These are phyloP conservation scores for Malurus splendens DNA, from an alignment of 2,797 vertebrate genomes.

Conservation along the genomic window DNA sequence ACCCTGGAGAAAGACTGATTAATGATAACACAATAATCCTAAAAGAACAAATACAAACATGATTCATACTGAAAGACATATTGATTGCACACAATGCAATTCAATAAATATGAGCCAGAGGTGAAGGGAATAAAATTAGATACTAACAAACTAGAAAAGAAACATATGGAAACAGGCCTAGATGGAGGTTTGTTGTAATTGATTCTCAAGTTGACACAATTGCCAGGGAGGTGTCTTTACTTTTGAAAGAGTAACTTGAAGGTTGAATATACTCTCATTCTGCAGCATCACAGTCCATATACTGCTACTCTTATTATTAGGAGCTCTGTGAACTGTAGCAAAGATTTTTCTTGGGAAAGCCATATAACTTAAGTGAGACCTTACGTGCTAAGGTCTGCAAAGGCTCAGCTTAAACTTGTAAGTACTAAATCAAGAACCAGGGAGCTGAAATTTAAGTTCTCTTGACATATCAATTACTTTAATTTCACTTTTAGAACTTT, in stretches of 20 bases:
- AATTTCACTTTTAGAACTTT: not conserved
- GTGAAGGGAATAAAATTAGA: not conserved
- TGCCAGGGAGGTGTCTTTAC: not conserved
- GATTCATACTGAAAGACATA: not conserved
- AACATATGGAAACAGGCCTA: not conserved
- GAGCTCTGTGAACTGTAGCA: not conserved
- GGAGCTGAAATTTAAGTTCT: not conserved
- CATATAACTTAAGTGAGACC: not conserved
- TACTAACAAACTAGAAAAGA: not conserved
- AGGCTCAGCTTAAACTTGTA: not conserved
- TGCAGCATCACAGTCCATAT: not conserved
- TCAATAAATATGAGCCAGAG: not conserved
- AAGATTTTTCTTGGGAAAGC: not conserved
- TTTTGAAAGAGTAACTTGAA: not conserved
- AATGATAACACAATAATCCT: not conserved
- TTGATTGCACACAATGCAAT: not conserved
- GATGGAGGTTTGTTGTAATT: not conserved
- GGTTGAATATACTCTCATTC: not conserved
- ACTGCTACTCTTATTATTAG: not conserved
- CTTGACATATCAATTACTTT: not conserved
- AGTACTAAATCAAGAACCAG: not conserved
- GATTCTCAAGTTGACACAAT: not conserved
- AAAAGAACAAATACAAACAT: not conserved
- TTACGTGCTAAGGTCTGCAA: not conserved
- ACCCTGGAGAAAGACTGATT: not conserved